Evolutionary conservation across 2,888 invertebrate species (phyloP), one percentile per base, ranked within the genome.

Genomic region (Chalcis sispes): DNA sequence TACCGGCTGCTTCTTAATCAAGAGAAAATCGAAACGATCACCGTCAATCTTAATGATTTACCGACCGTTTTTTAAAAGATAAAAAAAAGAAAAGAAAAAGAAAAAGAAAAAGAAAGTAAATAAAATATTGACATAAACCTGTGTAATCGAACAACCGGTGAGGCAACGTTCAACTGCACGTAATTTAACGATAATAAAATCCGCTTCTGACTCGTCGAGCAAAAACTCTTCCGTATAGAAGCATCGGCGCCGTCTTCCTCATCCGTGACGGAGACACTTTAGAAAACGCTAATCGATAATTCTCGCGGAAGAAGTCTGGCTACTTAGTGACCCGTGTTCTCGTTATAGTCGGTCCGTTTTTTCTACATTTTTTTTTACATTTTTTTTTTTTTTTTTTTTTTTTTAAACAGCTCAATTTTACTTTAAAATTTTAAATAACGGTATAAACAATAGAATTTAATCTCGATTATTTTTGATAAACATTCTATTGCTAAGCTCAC

Each of bases 231-330:
- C 69, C 62, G 54, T 56, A n/a, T 52, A 3, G 18, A 18, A 29
- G 23, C 20, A 46, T 65, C 27, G 13, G 15, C n/a, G 27, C 25
- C 29, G 23, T 13, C 15, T 65, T 32, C 20, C 36, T 66, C 20
- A n/a, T 32, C 32, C 54, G 54, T 61, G 62, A 32, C 23, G 48
- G 58, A 36, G 64, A 72, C 46, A 67, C 29, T 67, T 67, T 61
- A 61, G 67, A 67, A 73, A 67, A 42, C 50, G 52, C 15, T 40
- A 52, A 73, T 58, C 61, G 52, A 67, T 67, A 67, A 32, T 72
- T 58, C 32, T 40, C 20, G 20, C 20, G 4, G 20, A 50, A 50
- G 50, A 5, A 46, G 15, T 46, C 13, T 32, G 3, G 5, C 5
- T 32, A 46, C 5, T 8, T 15, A 46, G 15, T 46, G 15, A 46